phyloP scores from a whole-genome alignment of 1,140 invertebrate species.

The Lepidurus packardi region DNA sequence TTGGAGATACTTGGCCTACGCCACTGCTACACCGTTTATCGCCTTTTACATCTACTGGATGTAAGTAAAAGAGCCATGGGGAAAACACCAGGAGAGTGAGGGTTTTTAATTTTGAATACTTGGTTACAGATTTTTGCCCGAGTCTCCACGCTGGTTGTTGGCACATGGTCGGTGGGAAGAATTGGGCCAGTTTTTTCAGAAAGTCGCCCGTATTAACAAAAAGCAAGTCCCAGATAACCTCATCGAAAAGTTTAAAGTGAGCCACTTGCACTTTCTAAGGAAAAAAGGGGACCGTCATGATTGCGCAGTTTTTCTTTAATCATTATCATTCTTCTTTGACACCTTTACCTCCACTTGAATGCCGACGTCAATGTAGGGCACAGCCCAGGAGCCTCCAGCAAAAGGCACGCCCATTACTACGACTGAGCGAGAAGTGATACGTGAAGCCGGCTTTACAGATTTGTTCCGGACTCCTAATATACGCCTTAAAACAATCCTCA shows the following conservation, averaged over 20 bases:
- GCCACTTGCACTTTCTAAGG: slow-evolving; percentile 7
- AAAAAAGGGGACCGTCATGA: slow-evolving; percentile 22
- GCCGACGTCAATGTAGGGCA: slow-evolving; percentile 31
- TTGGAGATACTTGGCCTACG: slow-evolving; percentile 38
- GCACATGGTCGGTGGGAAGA: slow-evolving; percentile 36
- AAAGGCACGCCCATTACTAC: slow-evolving; percentile 1
- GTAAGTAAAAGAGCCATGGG: slow-evolving; percentile 21
- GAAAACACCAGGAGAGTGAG: too few relatives aligned
- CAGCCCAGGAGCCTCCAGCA: background rate
- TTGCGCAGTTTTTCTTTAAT: background rate
- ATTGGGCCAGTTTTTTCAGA: slow-evolving; percentile 38
- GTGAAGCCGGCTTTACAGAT: slow-evolving; percentile 36
- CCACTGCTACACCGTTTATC: slow-evolving; percentile 38
- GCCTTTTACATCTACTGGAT: slow-evolving; percentile 35
- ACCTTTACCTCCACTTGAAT: slow-evolving; percentile 34
- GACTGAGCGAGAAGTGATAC: background rate
- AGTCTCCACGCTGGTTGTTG: slow-evolving; percentile 43
- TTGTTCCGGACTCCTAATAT: slow-evolving; percentile 40
- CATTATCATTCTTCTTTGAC: slow-evolving; percentile 36
- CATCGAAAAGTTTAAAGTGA: slow-evolving; percentile 34
- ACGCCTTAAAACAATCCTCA: slow-evolving; percentile 40
- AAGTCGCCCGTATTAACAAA: slow-evolving; percentile 40
- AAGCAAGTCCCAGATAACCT: slow-evolving; percentile 34
- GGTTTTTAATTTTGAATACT: background rate
- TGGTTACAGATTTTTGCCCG: slow-evolving; percentile 40